Base-by-base conservation (phyloP, 2,888 invertebrate genomes). In the Lingula anatina region DNA sequence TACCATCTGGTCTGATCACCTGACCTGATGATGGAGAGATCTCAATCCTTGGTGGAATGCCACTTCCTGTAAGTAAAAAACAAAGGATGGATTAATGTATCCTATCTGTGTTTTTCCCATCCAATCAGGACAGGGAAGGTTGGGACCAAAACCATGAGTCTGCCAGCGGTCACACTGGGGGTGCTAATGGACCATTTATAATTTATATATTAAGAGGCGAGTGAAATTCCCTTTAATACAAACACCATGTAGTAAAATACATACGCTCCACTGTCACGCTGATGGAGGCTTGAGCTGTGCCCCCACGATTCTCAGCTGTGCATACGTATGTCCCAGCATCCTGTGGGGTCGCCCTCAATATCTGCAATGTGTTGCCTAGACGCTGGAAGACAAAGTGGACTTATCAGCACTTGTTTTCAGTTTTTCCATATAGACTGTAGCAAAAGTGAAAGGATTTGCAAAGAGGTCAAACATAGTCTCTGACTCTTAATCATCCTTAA, bases 281-380 rank as follows among this genome's bases (percentile, higher is more conserved):
- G 0, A 88, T 85, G 49, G 86, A 87, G 23, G 83, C 83, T 66
- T 86, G 85, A 31, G 83, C 83, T 5, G 78, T 71, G 15, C 83
- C 83, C 4, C 82, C 83, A 21, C 81, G 70, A 49, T 80, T 79
- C 48, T 86, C 85, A 1, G 86, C 90, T 18, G 84, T 82, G 67
- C 95, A 96, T 7, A 88, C 78, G 70, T 94, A 95, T 43, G 88
- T 83, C 15, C 93, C 95, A 46, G 88, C 81, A 74, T 95, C 93
- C 4, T 67, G 81, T 15, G 71, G 61, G 23, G 61, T 62, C 1
- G 72, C 73, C 26, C 68, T 60, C 7, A 65, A 65, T 46, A 73
- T 71, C 27, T 75, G 59, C 46, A 73, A 51, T 3, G 64, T 54
- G 27, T 69, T 67, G 15, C 70, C 70, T 44, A 58, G 58, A 2